These are phyloP conservation scores for Alaudala cheleensis DNA, from an alignment of 2,113 vertebrate species.

Conservation along the genomic window DNA sequence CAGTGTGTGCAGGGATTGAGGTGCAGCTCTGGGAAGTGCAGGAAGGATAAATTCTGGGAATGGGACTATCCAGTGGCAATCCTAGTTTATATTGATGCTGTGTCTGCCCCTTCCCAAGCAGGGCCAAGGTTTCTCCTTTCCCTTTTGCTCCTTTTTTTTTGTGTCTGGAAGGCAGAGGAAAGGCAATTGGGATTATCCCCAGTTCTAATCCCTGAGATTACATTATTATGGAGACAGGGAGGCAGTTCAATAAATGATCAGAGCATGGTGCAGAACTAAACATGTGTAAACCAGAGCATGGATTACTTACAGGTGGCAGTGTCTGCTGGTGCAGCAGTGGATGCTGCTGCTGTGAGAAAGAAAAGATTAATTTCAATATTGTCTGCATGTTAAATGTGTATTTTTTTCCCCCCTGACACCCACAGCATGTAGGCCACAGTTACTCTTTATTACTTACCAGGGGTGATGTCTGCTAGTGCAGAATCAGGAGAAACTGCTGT, in stretches of 20 bases:
- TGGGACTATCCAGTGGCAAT: neutral
- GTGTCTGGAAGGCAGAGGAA: neutral
- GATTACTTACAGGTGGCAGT: accelerated
- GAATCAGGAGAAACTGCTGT: accelerated
- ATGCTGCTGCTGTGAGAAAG: neutral
- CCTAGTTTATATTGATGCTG: accelerated
- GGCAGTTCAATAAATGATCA: accelerated
- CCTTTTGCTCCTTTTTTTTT: neutral
- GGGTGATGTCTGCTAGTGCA: neutral
- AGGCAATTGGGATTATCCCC: neutral
- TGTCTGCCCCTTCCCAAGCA: neutral
- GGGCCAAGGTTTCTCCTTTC: neutral
- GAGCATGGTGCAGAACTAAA: neutral
- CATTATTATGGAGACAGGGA: neutral
- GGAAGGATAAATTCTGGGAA: neutral
- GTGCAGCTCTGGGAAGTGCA: no score
- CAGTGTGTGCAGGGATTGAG: no score
- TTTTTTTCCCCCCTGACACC: neutral
- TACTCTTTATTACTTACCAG: neutral
- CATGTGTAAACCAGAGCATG: accelerated
- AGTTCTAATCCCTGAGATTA: neutral
- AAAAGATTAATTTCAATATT: neutral
- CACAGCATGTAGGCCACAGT: neutral
- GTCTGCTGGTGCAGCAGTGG: neutral
- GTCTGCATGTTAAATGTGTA: neutral